phyloP scores from a whole-genome alignment of 1,140 invertebrate species.

The Lucilia cuprina region DNA sequence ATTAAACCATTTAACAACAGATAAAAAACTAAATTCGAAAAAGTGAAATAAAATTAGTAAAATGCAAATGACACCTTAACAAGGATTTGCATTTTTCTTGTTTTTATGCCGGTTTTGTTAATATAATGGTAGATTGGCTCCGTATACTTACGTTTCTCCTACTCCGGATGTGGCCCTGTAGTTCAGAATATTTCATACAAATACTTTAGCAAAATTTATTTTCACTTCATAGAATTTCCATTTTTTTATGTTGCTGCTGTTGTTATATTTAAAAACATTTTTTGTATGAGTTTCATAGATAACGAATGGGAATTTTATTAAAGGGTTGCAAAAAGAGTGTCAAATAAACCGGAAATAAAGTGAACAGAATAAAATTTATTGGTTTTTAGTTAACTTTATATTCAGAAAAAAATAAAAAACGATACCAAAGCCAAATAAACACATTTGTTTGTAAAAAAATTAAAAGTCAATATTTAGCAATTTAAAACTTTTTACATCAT shows the following conservation, averaged over 20 bases:
- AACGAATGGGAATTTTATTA: not conserved
- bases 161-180: no score
- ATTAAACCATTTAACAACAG: not conserved
- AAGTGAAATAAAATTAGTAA: not conserved
- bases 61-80: not conserved
- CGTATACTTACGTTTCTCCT: no score
- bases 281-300: not conserved
- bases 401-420: not conserved
- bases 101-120: not conserved
- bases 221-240: not conserved
- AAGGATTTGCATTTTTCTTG: not conserved
- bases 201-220: no score
- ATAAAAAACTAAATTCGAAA: not conserved
- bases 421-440: not conserved
- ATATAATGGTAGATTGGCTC: not conserved
- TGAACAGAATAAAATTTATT: constrained; percentile 15
- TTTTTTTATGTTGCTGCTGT: not conserved
- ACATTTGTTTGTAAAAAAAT: no score
- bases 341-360: constrained; percentile 8
- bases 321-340: not conserved
- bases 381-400: not conserved
- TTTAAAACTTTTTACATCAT: no score
- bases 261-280: not conserved
- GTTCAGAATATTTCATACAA: no score
- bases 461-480: no score